Conservation (phyloP, 2,113 vertebrate genomes). For the Barbus barbus region DNA sequence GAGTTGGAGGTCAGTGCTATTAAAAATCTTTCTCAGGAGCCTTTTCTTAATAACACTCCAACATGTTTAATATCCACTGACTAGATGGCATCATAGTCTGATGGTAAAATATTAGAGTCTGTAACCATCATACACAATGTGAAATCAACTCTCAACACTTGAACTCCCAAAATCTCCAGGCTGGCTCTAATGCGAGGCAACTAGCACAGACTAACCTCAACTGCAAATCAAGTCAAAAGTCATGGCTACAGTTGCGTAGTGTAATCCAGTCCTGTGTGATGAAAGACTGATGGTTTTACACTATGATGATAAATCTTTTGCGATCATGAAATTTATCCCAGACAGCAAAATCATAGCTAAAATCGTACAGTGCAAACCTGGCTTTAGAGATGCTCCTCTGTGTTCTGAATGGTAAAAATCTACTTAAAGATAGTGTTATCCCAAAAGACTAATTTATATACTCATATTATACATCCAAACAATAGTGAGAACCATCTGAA, state of each 20-base stretch:
- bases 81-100: not conserved
- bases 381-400: not conserved
- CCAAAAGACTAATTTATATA: not conserved
- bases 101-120: no score
- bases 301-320: not conserved
- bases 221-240: not conserved
- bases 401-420: not conserved
- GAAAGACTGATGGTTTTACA: not conserved
- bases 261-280: not conserved
- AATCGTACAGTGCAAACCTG: not conserved
- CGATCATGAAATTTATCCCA: not conserved
- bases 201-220: not conserved
- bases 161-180: not conserved
- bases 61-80: not conserved
- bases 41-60: no score
- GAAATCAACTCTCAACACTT: no score
- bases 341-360: not conserved
- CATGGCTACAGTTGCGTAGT: not conserved
- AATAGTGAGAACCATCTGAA: constrained; percentile 72
- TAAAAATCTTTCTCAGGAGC: no score
- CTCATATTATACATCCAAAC: constrained; percentile 26
- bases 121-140: no score
- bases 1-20: no score
- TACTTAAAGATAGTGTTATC: no score
- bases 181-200: not conserved